Evolutionary conservation across 2,797 vertebrate species (phyloP), one percentile per base, ranked within the genome.

Genomic region (Pelochelys cantorii): DNA sequence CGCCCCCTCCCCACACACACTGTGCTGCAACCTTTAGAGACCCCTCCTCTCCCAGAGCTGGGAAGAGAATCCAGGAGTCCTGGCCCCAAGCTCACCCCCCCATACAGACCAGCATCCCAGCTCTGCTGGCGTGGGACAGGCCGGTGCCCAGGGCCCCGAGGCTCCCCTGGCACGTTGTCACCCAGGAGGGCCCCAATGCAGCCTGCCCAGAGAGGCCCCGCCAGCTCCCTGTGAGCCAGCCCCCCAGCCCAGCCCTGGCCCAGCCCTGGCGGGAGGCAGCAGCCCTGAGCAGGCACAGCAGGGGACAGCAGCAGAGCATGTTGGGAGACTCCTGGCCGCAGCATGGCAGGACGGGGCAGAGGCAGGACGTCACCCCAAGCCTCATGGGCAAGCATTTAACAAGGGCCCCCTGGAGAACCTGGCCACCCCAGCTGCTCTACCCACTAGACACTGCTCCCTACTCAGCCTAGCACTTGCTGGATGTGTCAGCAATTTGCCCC

Each of bases 1-100:
- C 4, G 1, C 31, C 62, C 62, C n/a, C n/a, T n/a, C n/a, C n/a
- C n/a, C n/a, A n/a, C n/a, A n/a, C 18, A 5, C 2, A 15, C 8
- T 2, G 15, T 20, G 65, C 18, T 34, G 31, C 20, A 68, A 34
- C 4, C 65, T 34, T 20, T 34, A 34, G 31, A 34, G n/a, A 68
- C 62, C 4, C 31, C 65, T 34, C 65, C 17, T 17, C 17, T 10
- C 14, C 62, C 31, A n/a, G 15, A 17, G 7, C 62, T n/a, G 62
- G 17, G 65, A 34, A 11, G 2, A 34, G 17, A 68, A 20, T 18
- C 17, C 65, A 68, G 17, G 31, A 34, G 4, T 34, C 65, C 65
- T 34, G n/a, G 65, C n/a, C 20, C 34, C 65, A 34, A 20, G 17
- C 34, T n/a, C 17, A 17, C n/a, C 27, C 23, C 25, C 57, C 2